These are phyloP conservation scores for Cololabis saira DNA, from an alignment of 2,113 vertebrate species.

Conservation along the genomic window DNA sequence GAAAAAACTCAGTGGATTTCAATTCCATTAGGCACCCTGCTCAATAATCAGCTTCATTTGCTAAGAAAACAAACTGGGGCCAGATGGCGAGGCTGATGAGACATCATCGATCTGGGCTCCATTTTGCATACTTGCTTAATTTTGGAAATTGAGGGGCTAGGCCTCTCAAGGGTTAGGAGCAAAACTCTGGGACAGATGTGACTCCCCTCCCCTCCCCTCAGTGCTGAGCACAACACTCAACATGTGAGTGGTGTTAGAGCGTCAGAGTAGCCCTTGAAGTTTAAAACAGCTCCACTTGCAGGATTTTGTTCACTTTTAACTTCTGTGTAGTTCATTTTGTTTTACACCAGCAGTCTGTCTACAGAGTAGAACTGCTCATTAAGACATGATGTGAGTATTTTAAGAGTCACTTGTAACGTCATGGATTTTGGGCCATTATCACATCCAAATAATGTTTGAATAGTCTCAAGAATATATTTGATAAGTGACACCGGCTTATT, in stretches of 20 bases:
- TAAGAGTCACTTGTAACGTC: conserved; percentile 28
- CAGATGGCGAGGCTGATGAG: conserved; percentile 80
- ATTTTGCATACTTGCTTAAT: conserved; percentile 63
- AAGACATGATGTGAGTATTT: conserved; percentile 14
- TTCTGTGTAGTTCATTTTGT: background rate
- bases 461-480: conserved; percentile 40
- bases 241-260: conserved; percentile 32
- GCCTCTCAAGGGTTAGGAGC: conserved; percentile 48
- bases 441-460: conserved; percentile 41
- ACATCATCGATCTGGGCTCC: conserved; percentile 79
- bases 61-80: conserved; percentile 78
- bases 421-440: conserved; percentile 31
- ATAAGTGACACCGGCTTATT: conserved; percentile 46
- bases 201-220: conserved; percentile 28
- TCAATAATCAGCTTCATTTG: conserved; percentile 81
- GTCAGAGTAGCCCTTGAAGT: conserved; percentile 19
- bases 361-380: conserved; percentile 36
- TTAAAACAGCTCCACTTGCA: conserved; percentile 13
- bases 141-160: conserved; percentile 62
- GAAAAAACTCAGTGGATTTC: conserved; percentile 64
- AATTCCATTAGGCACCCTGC: conserved; percentile 67
- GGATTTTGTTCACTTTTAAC: conserved; percentile 28
- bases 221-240: conserved; percentile 33
- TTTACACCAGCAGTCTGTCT: conserved; percentile 10
- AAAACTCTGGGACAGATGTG: conserved; percentile 60